Base-by-base conservation (phyloP, 2,888 invertebrate genomes). In the Lepidonotus clava region DNA sequence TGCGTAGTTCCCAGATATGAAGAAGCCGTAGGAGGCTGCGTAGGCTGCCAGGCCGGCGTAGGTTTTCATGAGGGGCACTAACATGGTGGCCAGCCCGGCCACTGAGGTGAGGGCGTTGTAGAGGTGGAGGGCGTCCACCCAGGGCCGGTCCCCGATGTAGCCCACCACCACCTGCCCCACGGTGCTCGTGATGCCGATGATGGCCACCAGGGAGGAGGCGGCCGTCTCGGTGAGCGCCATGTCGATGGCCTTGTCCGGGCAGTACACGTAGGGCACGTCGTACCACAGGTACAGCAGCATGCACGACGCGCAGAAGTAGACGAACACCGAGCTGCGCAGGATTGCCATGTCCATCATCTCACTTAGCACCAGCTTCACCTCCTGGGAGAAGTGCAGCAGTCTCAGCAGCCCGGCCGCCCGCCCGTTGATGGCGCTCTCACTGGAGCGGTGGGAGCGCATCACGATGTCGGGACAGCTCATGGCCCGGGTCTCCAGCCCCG, bases 181-280 rank as follows among this genome's bases (percentile, higher is more conserved):
- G 24, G 98, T 98, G 94, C 98, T 98, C 1, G 97, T 97, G 88
- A 94, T 92, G 32, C 94, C 94, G 41, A 98, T 97, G 85, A 97
- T 95, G 84, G 98, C 97, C 89, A 98, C 95, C 90, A 98, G 96
- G 88, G 96, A 96, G 5, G 98, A 97, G 4, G 93, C 92, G 21
- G 71, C 32, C 21, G 38, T 66, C 28, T 92, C 90, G 0, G 89
- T 71, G 66, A 92, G 90, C 0, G 96, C 96, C 88, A 96, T 95
- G 14, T 96, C 95, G 51, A 96, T 95, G 2, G 92, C 92, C 93
- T 97, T 96, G 92, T 98, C 98, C 86, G 97, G 97, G 88, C 98
- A 95, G 94, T 98, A 98, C 94, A 98, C 97, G 95, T 99, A 99
- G 21, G 98, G 98, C 87, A 98, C 97, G 92, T 99, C 98, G 89